Evolutionary conservation across 2,113 vertebrate genomes (phyloP), one percentile per base, ranked within the genome.

Genomic region (Vanacampus margaritifer): DNA sequence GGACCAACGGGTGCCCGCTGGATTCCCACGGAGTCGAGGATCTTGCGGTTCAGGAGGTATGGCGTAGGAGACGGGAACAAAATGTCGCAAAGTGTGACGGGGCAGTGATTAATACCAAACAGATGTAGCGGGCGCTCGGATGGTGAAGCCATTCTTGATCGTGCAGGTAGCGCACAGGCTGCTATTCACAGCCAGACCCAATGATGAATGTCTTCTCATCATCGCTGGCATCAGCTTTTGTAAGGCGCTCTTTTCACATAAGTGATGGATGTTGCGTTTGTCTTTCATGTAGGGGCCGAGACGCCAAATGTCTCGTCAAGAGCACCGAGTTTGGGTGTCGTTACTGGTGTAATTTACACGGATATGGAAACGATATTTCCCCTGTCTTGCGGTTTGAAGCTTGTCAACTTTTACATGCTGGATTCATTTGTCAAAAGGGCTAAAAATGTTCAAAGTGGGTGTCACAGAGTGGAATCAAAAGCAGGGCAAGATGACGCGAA

Each of bases 41-140:
- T 60, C 32, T 63, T 72, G 80, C 68, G 77, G 81, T 81, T 81
- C 73, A 2, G 5, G 64, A 61, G 41, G 61, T 58, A 21, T 79
- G 41, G 43, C 58, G 50, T 76, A 84, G 81, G 81, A 83, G 79
- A 84, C 59, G 79, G 73, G 76, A 87, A 87, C 83, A 76, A 79
- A 87, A 85, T 71, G 73, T 62, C 63, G 63, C 46, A 80, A 89
- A 87, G 72, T 69, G 83, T 77, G 79, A 84, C 72, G 82, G 61
- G 61, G 48, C 8, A 67, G 26, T 67, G 80, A 84, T 64, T 72
- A 83, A 90, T 85, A 17, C 41, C 48, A 68, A 85, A 71, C 87
- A 90, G 83, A 87, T 84, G 83, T 37, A n/a, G n/a, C n/a, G n/a
- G n/a, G n/a, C n/a, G n/a, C n/a, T n/a, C 0, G 28, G 3, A 8